Base-by-base conservation (phyloP, 2,113 vertebrate genomes). In the Bettongia penicillata region DNA sequence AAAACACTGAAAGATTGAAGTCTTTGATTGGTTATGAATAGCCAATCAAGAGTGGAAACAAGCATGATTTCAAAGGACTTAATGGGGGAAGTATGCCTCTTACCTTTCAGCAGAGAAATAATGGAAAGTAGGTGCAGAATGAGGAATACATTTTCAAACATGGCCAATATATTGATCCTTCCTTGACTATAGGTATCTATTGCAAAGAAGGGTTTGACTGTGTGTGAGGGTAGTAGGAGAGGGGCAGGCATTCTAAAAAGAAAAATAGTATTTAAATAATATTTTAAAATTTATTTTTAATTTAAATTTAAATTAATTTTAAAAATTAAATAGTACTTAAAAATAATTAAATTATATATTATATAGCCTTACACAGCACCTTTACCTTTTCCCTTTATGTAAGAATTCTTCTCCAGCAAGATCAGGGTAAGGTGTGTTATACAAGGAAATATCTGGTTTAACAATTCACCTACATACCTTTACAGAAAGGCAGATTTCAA, bases 341-440 rank as follows among this genome's bases (percentile, higher is more conserved):
- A 51, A 51, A 51, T 51, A 51, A 51, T 11, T 51, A 51, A 51
- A 51, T 51, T 51, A 51, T 51, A 0, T 1, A 0, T 25, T 0
- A 8, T 3, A 43, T 37, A 8, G 0, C 31, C 2, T 8, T 49
- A 55, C 28, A 0, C 9, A 0, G 22, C 0, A 31, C 61, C 43
- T 90, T 22, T 2, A 1, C 26, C 24, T 37, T 55, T 25, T 57
- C 37, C 51, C 52, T 48, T 91, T 48, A 51, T 84, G n/a, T 6
- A 84, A 84, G n/a, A 84, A 43, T 84, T 84, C n/a, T 84, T 43
- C 68, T n/a, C 68, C n/a, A 84, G 7, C 16, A 43, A 77, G 14
- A 77, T n/a, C 61, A 77, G 43, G n/a, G n/a, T 84, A n/a, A 7
- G n/a, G 68, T 43, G n/a, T 84, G 68, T 43, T 43, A 31, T 31